phyloP scores from a whole-genome alignment of 2,888 invertebrate genomes.

The Trissolcus japonicus region DNA sequence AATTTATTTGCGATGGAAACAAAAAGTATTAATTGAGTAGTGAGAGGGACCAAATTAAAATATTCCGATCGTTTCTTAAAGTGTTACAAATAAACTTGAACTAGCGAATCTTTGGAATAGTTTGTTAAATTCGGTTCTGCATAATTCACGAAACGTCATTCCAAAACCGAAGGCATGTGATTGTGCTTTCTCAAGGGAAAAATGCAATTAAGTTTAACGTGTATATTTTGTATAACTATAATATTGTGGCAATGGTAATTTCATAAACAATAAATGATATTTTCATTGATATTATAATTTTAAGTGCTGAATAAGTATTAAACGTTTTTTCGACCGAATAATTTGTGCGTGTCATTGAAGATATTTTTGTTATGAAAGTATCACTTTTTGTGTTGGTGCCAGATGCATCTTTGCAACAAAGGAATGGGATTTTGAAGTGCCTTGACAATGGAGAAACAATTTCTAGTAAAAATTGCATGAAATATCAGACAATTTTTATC shows the following conservation, averaged over 20 bases:
- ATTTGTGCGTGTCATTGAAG: background rate
- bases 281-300: conserved; percentile 1
- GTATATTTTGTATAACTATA: conserved; percentile 4
- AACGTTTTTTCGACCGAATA: background rate
- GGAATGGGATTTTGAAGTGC: background rate
- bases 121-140: background rate
- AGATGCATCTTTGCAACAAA: background rate
- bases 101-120: background rate
- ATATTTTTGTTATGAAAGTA: background rate
- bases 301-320: background rate
- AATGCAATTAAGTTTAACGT: background rate
- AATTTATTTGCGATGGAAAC: conserved; percentile 1
- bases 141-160: conserved; percentile 1
- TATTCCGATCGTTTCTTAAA: conserved; percentile 3
- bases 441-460: background rate
- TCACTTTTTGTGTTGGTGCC: background rate
- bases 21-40: conserved; percentile 15
- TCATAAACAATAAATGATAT: background rate
- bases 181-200: background rate
- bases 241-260: background rate
- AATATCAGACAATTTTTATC: no score
- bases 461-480: no score
- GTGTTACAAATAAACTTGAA: background rate
- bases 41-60: conserved; percentile 16
- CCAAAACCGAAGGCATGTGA: background rate